Evolutionary conservation across 2,888 invertebrate species (phyloP).

Genomic region (Melinopterus prodromus): DNA sequence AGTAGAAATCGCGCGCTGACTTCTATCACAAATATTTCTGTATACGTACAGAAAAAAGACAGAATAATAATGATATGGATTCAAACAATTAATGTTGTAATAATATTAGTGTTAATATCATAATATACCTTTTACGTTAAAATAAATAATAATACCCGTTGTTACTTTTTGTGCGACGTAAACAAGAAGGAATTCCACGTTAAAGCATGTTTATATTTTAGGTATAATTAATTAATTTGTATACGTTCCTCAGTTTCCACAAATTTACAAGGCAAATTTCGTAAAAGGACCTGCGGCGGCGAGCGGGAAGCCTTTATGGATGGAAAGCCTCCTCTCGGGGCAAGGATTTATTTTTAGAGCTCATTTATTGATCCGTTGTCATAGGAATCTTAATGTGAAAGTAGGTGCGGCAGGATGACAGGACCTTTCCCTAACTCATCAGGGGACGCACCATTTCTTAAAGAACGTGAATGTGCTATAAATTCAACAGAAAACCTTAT

Average conservation of each 20-base stretch:
- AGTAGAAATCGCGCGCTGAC: no score
- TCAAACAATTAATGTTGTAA: no score
- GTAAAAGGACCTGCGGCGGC: neutral
- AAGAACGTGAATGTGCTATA: neutral
- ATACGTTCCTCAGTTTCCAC: neutral
- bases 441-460: neutral
- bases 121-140: no score
- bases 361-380: slow-evolving; percentile 4
- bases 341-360: neutral
- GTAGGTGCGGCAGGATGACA: neutral
- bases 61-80: no score
- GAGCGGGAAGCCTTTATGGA: neutral
- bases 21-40: no score
- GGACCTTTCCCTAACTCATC: neutral
- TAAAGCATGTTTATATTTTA: no score
- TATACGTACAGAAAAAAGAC: no score
- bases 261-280: neutral
- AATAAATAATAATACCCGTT: no score
- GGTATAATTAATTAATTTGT: neutral
- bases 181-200: no score
- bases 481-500: no score
- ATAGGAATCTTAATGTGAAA: neutral
- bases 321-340: neutral
- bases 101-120: no score
- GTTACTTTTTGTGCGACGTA: no score